Evolutionary conservation across 92 coral and sea anemone genomes (phyloP).

Genomic region (Nematostella vectensis): DNA sequence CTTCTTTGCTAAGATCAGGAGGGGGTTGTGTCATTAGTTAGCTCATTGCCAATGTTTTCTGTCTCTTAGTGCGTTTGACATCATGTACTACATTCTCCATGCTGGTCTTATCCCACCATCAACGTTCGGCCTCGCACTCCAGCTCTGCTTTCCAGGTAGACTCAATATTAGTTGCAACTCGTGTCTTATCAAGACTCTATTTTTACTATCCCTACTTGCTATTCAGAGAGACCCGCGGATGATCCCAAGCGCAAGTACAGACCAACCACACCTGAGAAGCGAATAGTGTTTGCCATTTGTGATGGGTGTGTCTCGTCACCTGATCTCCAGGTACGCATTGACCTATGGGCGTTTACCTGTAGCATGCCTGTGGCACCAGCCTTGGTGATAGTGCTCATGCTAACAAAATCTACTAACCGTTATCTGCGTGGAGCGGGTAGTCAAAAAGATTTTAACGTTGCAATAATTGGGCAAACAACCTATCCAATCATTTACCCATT

Average conservation of each 20-base stretch:
- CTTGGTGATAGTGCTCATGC: too few relatives aligned
- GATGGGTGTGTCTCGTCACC: constrained; percentile 92
- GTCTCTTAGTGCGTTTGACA: constrained; percentile 81
- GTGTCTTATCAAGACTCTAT: neutral
- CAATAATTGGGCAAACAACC: too few relatives aligned
- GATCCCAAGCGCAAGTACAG: constrained; percentile 71
- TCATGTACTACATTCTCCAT: constrained; percentile 74
- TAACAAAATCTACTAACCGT: too few relatives aligned
- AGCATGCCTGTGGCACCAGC: too few relatives aligned
- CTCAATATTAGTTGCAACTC: neutral
- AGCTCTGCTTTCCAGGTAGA: constrained; percentile 76
- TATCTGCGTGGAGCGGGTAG: too few relatives aligned
- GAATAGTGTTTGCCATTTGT: constrained; percentile 72
- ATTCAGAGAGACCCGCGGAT: constrained; percentile 58
- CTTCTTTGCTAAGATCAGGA: too few relatives aligned
- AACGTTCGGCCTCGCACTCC: constrained; percentile 65
- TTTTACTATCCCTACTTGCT: too few relatives aligned
- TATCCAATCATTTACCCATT: too few relatives aligned
- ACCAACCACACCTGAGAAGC: constrained; percentile 54
- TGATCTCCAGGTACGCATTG: constrained; percentile 75
- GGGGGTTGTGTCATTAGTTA: too few relatives aligned
- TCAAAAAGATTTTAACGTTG: too few relatives aligned
- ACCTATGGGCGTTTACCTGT: too few relatives aligned
- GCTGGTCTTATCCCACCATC: constrained; percentile 78
- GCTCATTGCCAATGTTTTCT: too few relatives aligned